Evolutionary conservation across 2,888 invertebrate genomes (phyloP).

Genomic region (Brachyptera risi): DNA sequence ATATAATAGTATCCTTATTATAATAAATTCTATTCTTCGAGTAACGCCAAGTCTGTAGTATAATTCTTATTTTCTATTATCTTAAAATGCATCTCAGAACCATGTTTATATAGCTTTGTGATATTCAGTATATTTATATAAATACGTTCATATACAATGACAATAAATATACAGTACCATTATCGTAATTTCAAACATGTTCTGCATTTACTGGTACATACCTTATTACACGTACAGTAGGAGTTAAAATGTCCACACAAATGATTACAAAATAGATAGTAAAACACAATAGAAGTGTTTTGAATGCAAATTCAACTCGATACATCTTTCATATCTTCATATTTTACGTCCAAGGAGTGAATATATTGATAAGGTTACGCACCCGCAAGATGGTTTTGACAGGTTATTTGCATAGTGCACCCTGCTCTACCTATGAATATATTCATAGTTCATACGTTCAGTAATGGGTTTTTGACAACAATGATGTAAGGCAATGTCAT

Average conservation of each 20-base stretch:
- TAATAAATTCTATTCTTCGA: no score
- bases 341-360: background rate
- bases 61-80: no score
- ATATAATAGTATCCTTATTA: no score
- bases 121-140: no score
- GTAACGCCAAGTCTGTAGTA: no score
- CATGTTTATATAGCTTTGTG: no score
- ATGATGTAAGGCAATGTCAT: constrained; percentile 23
- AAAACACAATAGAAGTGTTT: constrained; percentile 14
- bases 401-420: constrained; percentile 29
- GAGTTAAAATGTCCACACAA: background rate
- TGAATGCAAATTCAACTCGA: constrained; percentile 20
- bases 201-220: background rate
- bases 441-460: constrained; percentile 27
- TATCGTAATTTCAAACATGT: background rate
- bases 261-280: background rate
- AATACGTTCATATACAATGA: background rate
- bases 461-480: constrained; percentile 20
- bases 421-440: constrained; percentile 26
- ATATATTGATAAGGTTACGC: constrained; percentile 17
- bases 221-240: background rate
- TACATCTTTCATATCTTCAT: constrained; percentile 12
- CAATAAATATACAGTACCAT: background rate
- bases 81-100: no score
- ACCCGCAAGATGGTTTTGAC: constrained; percentile 24